Evolutionary conservation across 2,113 vertebrate species (phyloP).

Genomic region (Hyaena hyaena): DNA sequence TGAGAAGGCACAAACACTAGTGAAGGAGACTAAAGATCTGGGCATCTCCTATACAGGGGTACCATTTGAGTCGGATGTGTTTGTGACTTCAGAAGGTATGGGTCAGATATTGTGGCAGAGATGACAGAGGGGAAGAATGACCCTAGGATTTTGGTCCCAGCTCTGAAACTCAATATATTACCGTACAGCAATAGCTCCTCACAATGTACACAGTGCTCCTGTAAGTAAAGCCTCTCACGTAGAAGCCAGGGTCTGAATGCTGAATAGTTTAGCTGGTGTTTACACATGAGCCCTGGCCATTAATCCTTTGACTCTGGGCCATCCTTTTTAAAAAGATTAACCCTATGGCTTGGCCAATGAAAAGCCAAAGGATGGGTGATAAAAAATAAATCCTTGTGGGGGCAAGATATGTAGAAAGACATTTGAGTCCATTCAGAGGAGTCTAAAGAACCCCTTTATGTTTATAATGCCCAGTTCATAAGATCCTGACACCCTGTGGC

Average conservation of each 20-base stretch:
- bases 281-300: neutral
- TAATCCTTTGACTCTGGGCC: neutral
- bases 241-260: neutral
- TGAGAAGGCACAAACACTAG: neutral
- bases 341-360: neutral
- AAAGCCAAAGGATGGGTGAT: neutral
- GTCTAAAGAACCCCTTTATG: neutral
- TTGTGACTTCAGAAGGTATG: neutral
- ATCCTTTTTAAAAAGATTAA: neutral
- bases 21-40: neutral
- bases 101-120: neutral
- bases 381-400: neutral
- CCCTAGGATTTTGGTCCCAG: neutral
- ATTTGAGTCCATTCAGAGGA: neutral
- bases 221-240: neutral
- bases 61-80: neutral
- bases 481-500: neutral
- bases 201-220: neutral
- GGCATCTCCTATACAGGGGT: neutral
- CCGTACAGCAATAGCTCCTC: neutral
- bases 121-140: neutral
- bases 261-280: neutral
- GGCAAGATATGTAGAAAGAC: neutral
- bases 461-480: neutral
- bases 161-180: neutral